Base-by-base conservation (phyloP, 1,140 invertebrate genomes). In the Panulirus ornatus region DNA sequence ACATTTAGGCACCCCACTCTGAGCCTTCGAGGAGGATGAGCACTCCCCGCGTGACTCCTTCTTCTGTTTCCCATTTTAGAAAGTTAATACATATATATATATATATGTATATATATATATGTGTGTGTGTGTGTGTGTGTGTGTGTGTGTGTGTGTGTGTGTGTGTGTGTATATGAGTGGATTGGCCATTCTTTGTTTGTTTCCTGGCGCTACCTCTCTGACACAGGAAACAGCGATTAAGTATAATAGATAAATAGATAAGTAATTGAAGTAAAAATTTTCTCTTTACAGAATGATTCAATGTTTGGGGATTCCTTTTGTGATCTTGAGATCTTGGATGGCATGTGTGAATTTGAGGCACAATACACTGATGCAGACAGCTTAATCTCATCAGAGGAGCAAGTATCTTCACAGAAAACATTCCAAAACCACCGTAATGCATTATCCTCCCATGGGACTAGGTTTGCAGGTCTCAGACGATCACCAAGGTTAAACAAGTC, bases 261-360 rank as follows among this genome's bases (percentile, higher is more conserved):
- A 14, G 14, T 44, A 79, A 47, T 51, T 22, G 11, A 27, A 8
- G 27, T 44, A n/a, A 47, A 51, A 81, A 51, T 73, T 73, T n/a
- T n/a, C 58, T 42, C 1, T 86, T 30, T 87, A 42, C 51, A 87
- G 84, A 34, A 78, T 63, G 44, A 78, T 2, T 78, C 16, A 40
- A 42, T 27, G 9, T 75, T 66, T 87, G 84, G 75, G 19, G 84
- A 87, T 63, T 87, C 84, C 5, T 78, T 78, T 40, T 78, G 47
- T 36, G 63, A 76, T 63, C 30, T 38, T 78, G 84, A 44, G 11
- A 22, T 87, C 38, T 42, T 87, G 47, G 51, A 78, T 8, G 40
- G 38, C 42, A 11, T 66, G 19, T 3, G 42, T 30, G 47, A 87
- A 11, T 42, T 63, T 40, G 84, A 87, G 75, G 75, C 84, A 19